These are phyloP conservation scores for Acrobasis suavella DNA, from an alignment of 2,888 invertebrate genomes.

Conservation along the genomic window DNA sequence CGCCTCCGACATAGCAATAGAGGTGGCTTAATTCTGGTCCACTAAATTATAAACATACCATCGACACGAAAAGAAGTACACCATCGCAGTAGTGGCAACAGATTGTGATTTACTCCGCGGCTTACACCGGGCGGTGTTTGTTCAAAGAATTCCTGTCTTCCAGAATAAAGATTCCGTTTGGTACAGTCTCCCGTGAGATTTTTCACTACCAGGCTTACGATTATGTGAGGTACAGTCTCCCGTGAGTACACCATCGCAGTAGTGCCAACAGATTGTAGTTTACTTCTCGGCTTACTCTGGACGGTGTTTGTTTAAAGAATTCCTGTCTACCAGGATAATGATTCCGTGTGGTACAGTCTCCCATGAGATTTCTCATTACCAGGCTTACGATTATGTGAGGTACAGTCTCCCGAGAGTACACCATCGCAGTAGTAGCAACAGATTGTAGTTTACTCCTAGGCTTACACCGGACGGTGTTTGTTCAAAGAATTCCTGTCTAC, in stretches of 20 bases:
- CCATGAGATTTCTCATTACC: too few relatives aligned
- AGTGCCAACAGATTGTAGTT: slow-evolving; percentile 42
- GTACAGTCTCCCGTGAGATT: too few relatives aligned
- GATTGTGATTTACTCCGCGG: slow-evolving; percentile 44
- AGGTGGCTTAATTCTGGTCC: too few relatives aligned
- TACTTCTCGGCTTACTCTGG: slow-evolving; percentile 38
- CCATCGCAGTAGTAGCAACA: slow-evolving; percentile 30
- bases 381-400: slow-evolving; percentile 15
- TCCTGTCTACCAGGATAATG: too few relatives aligned
- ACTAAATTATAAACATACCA: too few relatives aligned
- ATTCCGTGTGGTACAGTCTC: too few relatives aligned
- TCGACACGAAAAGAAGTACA: too few relatives aligned
- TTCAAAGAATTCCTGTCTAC: slow-evolving; percentile 34
- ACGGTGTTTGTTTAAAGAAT: slow-evolving; percentile 17
- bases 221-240: not conserved
- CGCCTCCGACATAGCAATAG: too few relatives aligned
- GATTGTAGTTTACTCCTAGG: slow-evolving; percentile 44
- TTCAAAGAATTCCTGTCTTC: slow-evolving; percentile 35
- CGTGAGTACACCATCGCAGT: slow-evolving; percentile 5
- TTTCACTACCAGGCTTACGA: too few relatives aligned
- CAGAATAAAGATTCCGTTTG: too few relatives aligned
- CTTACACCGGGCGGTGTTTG: slow-evolving; percentile 34
- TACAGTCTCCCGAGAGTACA: not conserved
- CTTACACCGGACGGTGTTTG: slow-evolving; percentile 34
- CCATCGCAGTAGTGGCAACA: slow-evolving; percentile 30